These are phyloP conservation scores for Cynopterus sphinx DNA, from an alignment of 2,797 vertebrate genomes.

Conservation along the genomic window DNA sequence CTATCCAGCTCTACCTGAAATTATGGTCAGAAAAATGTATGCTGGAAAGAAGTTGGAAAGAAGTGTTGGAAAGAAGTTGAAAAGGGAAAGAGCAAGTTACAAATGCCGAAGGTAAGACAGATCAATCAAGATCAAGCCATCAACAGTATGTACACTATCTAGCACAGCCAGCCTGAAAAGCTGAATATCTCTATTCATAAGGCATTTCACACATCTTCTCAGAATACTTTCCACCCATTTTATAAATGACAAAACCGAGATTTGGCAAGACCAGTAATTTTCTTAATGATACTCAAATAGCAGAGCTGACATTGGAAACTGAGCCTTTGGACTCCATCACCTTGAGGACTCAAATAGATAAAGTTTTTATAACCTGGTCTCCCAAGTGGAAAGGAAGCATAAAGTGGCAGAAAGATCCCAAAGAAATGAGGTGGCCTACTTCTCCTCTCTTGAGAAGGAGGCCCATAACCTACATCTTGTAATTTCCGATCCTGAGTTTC, in stretches of 20 bases:
- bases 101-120: background rate
- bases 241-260: background rate
- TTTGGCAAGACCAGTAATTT: background rate
- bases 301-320: background rate
- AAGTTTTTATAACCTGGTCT: background rate
- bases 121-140: background rate
- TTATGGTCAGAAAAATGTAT: background rate
- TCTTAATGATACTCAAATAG: background rate
- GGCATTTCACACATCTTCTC: background rate
- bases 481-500: constrained; percentile 63
- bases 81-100: background rate
- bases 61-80: background rate
- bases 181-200: background rate
- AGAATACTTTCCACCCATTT: background rate
- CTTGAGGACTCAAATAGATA: background rate
- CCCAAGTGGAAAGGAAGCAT: background rate
- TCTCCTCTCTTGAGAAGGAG: constrained; percentile 37
- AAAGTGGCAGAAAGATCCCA: background rate
- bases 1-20: background rate
- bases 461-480: constrained; percentile 49
- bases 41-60: background rate
- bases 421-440: background rate
- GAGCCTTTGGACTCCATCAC: background rate
- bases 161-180: background rate
- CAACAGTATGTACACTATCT: background rate